Conservation (phyloP, 2,888 invertebrate species). For the Podabrus alpinus region DNA sequence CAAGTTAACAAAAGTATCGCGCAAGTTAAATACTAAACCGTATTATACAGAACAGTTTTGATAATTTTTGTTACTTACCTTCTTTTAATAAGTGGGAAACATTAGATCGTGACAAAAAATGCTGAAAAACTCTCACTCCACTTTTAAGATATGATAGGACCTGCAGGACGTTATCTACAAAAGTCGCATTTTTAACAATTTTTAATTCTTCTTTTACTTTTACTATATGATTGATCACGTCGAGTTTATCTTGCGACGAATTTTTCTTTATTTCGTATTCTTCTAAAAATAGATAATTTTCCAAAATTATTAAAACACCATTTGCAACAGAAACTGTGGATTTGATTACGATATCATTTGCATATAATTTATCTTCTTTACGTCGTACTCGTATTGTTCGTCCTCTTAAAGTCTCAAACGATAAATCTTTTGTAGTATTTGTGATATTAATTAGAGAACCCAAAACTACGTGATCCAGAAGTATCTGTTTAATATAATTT, state of each 20-base stretch:
- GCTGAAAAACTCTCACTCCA: slow-evolving; percentile 67
- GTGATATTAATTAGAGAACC: slow-evolving; percentile 60
- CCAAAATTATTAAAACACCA: slow-evolving; percentile 54
- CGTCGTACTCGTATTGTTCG: slow-evolving; percentile 50
- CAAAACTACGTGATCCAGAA: slow-evolving; percentile 64
- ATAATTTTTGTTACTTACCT: slow-evolving; percentile 47
- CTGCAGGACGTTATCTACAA: slow-evolving; percentile 58
- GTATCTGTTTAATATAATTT: slow-evolving; percentile 58
- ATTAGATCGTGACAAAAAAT: slow-evolving; percentile 65
- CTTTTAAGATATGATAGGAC: slow-evolving; percentile 65
- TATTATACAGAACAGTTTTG: no score
- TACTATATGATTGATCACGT: slow-evolving; percentile 37
- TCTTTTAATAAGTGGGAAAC: slow-evolving; percentile 62
- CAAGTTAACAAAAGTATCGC: background rate
- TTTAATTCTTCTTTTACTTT: slow-evolving; percentile 43
- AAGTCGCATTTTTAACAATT: slow-evolving; percentile 44
- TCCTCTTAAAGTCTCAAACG: slow-evolving; percentile 58
- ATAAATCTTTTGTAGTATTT: slow-evolving; percentile 57
- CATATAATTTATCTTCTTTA: slow-evolving; percentile 50
- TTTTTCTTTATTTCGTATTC: slow-evolving; percentile 39
- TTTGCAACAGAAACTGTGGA: slow-evolving; percentile 53
- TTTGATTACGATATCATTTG: slow-evolving; percentile 55
- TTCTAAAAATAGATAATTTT: slow-evolving; percentile 57
- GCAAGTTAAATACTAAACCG: background rate
- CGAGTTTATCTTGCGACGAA: slow-evolving; percentile 28